Evolutionary conservation across 2,113 vertebrate species (phyloP).

Genomic region (Phylloscopus trochilus): DNA sequence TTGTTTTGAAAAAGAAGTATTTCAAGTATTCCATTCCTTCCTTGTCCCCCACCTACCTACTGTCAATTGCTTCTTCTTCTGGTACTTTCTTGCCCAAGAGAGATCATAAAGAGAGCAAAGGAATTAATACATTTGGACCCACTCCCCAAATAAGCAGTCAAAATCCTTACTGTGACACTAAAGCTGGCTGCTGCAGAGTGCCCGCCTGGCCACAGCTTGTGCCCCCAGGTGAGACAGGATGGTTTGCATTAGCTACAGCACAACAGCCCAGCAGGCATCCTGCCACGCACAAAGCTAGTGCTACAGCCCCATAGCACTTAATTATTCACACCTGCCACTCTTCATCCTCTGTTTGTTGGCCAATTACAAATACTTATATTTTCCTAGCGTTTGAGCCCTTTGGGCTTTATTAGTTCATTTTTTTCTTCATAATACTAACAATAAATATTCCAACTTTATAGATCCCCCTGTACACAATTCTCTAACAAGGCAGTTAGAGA

Average conservation of each 20-base stretch:
- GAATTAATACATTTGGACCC: background rate
- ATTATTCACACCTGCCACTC: background rate
- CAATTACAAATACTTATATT: background rate
- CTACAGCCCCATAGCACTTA: background rate
- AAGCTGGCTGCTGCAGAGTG: background rate
- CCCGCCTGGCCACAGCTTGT: background rate
- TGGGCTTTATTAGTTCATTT: background rate
- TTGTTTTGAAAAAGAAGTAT: background rate
- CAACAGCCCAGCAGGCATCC: background rate
- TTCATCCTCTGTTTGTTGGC: background rate
- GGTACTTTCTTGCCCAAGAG: background rate
- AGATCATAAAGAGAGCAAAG: background rate
- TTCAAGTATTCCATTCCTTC: background rate
- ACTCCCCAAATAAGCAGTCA: background rate
- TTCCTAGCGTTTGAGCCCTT: background rate
- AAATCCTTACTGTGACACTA: background rate
- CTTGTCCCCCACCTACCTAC: background rate
- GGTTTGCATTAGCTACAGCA: background rate
- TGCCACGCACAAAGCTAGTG: background rate
- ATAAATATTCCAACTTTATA: background rate
- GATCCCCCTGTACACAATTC: background rate
- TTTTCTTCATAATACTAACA: background rate
- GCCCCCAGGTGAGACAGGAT: accelerated
- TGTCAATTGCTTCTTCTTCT: background rate
- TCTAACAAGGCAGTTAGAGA: background rate